phyloP scores from a whole-genome alignment of 2,888 invertebrate species.

The Tineola bisselliella region DNA sequence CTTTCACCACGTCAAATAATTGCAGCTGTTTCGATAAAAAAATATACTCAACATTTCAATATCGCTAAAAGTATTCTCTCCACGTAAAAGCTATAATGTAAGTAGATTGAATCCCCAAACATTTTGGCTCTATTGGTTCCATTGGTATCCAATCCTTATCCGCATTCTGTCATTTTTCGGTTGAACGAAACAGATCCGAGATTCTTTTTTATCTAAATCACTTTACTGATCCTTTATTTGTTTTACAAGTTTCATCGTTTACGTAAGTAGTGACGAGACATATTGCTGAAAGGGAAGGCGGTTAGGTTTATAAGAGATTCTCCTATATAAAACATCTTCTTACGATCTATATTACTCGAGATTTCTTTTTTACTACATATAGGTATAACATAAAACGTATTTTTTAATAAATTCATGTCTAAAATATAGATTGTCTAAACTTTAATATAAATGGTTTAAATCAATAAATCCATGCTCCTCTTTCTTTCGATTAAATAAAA shows the following conservation, averaged over 20 bases:
- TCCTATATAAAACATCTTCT: too few relatives aligned
- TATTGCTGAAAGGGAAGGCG: neutral
- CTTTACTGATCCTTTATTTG: conserved; percentile 20
- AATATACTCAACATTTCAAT: conserved; percentile 29
- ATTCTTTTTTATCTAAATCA: conserved; percentile 24
- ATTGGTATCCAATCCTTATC: conserved; percentile 40
- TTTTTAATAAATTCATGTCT: too few relatives aligned
- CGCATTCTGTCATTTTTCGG: conserved; percentile 30
- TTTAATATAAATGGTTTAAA: neutral
- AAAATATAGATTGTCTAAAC: neutral
- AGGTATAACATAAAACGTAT: too few relatives aligned
- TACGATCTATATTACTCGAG: too few relatives aligned
- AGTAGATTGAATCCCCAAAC: conserved; percentile 46
- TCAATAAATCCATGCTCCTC: neutral
- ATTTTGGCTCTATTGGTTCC: conserved; percentile 38
- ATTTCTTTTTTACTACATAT: too few relatives aligned
- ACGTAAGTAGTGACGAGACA: neutral
- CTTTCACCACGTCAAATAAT: neutral
- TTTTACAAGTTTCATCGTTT: conserved; percentile 18
- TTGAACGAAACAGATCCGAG: conserved; percentile 24
- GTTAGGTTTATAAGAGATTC: neutral
- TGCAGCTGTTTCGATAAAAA: conserved; percentile 1
- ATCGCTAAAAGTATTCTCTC: conserved; percentile 35
- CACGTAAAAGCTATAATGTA: conserved; percentile 47
- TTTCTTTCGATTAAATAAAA: neutral